Conservation (phyloP, 2,797 vertebrate species). For the Tokudaia tokunoshimensis region DNA sequence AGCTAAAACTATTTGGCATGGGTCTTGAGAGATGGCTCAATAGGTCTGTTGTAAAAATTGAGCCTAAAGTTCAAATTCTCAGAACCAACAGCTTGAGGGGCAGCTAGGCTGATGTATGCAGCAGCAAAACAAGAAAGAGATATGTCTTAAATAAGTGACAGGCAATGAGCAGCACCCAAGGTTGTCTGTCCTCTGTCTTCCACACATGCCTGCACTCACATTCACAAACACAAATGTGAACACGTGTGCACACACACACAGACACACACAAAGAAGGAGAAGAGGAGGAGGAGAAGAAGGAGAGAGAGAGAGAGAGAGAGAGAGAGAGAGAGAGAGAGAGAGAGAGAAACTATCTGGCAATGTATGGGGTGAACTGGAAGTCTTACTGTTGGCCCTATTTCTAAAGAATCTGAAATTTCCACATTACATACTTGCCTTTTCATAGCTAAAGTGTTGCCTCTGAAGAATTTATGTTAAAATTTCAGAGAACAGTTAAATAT, state of each 20-base stretch:
- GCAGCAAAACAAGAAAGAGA: neutral
- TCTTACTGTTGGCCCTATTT: neutral
- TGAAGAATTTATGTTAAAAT: neutral
- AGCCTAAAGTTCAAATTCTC: neutral
- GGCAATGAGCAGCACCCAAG: neutral
- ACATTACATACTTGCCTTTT: conserved; percentile 1
- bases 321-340: too few species aligned
- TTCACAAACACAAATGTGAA: neutral
- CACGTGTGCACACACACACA: neutral
- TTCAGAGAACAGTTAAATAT: neutral
- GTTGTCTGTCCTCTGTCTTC: neutral
- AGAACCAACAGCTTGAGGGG: neutral
- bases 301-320: too few species aligned
- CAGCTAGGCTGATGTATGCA: too few species aligned
- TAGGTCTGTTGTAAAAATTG: neutral
- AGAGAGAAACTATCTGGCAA: neutral
- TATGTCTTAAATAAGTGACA: neutral
- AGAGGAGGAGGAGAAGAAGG: too few species aligned
- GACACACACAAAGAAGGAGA: neutral
- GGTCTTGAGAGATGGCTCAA: too few species aligned
- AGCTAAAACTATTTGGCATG: neutral
- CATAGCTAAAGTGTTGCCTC: neutral
- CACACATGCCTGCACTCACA: neutral
- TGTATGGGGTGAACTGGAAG: neutral
- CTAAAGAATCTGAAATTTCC: neutral